These are phyloP conservation scores for Tigriopus californicus DNA, from an alignment of 2,888 invertebrate species.

Conservation along the genomic window DNA sequence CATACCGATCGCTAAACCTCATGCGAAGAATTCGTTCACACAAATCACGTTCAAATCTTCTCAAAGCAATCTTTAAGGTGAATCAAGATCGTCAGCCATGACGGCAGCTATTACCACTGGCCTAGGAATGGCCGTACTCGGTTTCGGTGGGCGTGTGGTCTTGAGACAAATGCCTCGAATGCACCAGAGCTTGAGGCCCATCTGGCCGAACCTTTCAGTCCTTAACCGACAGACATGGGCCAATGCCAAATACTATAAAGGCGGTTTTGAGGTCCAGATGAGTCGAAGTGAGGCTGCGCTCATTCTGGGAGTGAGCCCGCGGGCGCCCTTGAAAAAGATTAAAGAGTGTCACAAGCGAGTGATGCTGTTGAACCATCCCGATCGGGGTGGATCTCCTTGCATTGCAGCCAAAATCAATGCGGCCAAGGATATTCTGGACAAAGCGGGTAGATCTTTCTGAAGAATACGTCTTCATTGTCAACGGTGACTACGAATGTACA, in stretches of 20 bases:
- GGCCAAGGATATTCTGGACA: conserved; percentile 85
- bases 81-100: too few relatives aligned
- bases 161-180: conserved; percentile 50
- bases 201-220: background rate
- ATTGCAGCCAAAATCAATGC: conserved; percentile 96
- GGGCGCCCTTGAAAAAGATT: conserved; percentile 1
- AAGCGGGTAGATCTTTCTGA: background rate
- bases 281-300: conserved; percentile 46
- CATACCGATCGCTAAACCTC: too few relatives aligned
- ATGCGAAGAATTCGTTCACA: too few relatives aligned
- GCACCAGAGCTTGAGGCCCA: background rate
- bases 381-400: conserved; percentile 89
- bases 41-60: too few relatives aligned
- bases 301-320: conserved; percentile 4
- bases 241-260: conserved; percentile 26
- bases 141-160: conserved; percentile 66
- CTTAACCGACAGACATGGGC: conserved; percentile 1
- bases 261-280: conserved; percentile 91
- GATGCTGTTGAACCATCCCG: conserved; percentile 92
- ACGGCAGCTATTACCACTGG: conserved; percentile 31
- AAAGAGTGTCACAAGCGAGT: conserved; percentile 84
- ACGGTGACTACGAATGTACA: too few relatives aligned
- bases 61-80: too few relatives aligned
- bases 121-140: conserved; percentile 69
- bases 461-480: too few relatives aligned